These are phyloP conservation scores for Megaceryle alcyon DNA, from an alignment of 2,797 vertebrate species.

Conservation along the genomic window DNA sequence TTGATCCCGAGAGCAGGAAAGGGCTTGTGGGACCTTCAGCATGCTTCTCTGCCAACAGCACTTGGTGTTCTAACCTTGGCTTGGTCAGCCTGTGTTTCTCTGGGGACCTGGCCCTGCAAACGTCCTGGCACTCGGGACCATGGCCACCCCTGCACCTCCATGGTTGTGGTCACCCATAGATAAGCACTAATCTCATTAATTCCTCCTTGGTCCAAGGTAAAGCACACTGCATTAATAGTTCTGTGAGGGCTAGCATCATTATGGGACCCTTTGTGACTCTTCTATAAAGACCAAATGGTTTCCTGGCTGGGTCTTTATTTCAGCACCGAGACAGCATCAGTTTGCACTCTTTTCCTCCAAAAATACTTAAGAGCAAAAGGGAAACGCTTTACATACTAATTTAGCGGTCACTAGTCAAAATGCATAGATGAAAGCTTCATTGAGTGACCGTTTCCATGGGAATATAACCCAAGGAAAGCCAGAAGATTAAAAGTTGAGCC, in stretches of 20 bases:
- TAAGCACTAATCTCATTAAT: background rate
- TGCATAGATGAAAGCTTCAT: background rate
- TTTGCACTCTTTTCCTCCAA: background rate
- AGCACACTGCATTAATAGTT: background rate
- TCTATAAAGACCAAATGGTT: background rate
- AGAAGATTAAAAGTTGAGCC: background rate
- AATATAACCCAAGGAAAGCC: background rate
- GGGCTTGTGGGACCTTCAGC: background rate
- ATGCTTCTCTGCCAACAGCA: accelerated
- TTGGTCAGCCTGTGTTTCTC: background rate
- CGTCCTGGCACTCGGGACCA: accelerated
- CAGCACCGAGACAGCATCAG: background rate
- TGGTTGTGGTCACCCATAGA: accelerated
- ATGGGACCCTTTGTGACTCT: background rate
- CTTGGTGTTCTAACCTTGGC: background rate
- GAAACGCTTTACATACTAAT: background rate
- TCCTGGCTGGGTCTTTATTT: background rate
- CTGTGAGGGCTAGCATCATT: background rate
- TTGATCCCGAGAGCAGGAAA: background rate
- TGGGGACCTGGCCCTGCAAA: background rate
- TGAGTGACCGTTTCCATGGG: background rate
- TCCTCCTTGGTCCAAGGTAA: background rate
- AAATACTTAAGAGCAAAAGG: background rate
- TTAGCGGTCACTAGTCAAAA: background rate
- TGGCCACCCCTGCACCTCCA: accelerated